Evolutionary conservation across 1,140 invertebrate species (phyloP).

Genomic region (Tribolium madens): DNA sequence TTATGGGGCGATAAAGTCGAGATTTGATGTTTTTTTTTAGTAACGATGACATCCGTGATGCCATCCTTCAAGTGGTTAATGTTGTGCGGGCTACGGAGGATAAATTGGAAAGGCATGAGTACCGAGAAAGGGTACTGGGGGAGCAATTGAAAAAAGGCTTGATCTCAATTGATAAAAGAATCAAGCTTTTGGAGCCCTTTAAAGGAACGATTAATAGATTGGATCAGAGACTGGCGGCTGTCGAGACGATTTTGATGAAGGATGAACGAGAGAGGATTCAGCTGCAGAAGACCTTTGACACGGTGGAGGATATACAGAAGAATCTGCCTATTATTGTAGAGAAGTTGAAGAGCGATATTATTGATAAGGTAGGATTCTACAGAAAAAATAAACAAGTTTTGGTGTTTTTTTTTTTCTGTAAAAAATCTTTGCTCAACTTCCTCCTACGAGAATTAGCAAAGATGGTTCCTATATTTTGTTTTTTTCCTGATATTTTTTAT

Average conservation of each 20-base stretch:
- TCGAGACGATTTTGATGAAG: constrained; percentile 76
- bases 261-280: constrained; percentile 77
- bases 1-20: constrained; percentile 33
- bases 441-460: too few species aligned
- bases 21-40: constrained; percentile 67
- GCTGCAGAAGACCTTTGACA: constrained; percentile 76
- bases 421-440: too few species aligned
- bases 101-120: constrained; percentile 88
- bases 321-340: constrained; percentile 70
- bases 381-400: too few species aligned
- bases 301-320: constrained; percentile 74
- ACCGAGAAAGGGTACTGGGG: constrained; percentile 80
- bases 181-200: constrained; percentile 76
- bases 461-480: too few species aligned
- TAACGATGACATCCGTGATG: constrained; percentile 84
- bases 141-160: constrained; percentile 83
- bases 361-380: constrained; percentile 52
- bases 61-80: constrained; percentile 84
- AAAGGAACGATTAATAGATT: constrained; percentile 74
- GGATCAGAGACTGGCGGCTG: constrained; percentile 76
- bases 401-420: too few species aligned
- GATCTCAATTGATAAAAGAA: constrained; percentile 77
- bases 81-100: constrained; percentile 83
- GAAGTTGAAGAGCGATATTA: constrained; percentile 59
- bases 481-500: too few species aligned